phyloP scores from a whole-genome alignment of 1,140 invertebrate species.

The Hormaphis cornu region DNA sequence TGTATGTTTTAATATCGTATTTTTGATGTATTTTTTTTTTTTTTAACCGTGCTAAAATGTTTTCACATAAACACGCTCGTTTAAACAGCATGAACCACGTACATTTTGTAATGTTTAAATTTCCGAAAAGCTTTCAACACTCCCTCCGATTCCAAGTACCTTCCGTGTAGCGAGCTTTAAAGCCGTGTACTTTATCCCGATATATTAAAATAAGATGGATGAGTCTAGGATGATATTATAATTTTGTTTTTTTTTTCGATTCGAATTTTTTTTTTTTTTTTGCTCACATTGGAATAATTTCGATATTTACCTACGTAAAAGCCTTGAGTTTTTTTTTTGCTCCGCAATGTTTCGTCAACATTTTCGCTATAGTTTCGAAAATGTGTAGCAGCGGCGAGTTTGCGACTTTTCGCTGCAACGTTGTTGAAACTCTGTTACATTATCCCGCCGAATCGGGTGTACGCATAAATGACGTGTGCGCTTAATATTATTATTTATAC shows the following conservation, averaged over 20 bases:
- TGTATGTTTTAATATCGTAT: too few species aligned
- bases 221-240: not conserved
- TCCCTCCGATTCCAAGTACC: too few species aligned
- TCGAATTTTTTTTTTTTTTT: conserved; percentile 3
- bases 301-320: not conserved
- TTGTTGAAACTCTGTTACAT: too few species aligned
- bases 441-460: not conserved
- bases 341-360: conserved; percentile 10
- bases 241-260: not conserved
- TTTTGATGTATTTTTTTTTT: too few species aligned
- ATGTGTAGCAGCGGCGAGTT: conserved; percentile 2
- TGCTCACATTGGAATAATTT: not conserved
- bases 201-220: not conserved
- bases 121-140: too few species aligned
- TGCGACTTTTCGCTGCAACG: too few species aligned
- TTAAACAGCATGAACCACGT: too few species aligned
- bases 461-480: not conserved
- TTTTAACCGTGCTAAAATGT: too few species aligned
- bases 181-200: too few species aligned
- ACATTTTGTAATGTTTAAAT: too few species aligned
- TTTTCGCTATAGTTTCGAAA: not conserved
- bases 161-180: too few species aligned
- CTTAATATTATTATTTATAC: not conserved
- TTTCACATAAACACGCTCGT: too few species aligned
- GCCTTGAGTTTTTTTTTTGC: not conserved